These are phyloP conservation scores for Dromococcyx pavoninus DNA, from an alignment of 2,797 vertebrate species.

Conservation along the genomic window DNA sequence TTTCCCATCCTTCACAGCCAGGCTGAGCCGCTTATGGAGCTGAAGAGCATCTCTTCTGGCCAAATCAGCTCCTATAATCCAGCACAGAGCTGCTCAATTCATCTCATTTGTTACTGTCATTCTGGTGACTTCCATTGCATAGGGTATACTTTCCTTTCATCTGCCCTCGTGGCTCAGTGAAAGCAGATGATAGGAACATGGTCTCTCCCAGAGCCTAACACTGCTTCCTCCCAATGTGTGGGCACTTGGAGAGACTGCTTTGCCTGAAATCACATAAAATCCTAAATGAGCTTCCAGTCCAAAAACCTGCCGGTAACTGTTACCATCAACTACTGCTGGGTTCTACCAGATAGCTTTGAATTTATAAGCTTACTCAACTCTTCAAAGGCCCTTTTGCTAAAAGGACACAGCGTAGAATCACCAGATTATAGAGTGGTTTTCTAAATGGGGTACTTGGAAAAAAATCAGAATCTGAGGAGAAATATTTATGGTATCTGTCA, in stretches of 20 bases:
- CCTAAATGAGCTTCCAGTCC: not conserved
- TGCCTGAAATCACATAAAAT: not conserved
- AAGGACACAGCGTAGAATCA: not conserved
- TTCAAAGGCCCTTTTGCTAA: not conserved
- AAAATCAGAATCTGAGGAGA: not conserved
- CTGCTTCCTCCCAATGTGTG: accelerated
- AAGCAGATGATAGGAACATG: accelerated
- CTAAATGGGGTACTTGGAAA: not conserved
- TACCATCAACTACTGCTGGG: not conserved
- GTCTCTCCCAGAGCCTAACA: not conserved
- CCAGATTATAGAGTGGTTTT: not conserved
- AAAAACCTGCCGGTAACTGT: not conserved
- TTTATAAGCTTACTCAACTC: not conserved
- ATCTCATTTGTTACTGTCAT: not conserved
- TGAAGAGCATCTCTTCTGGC: not conserved
- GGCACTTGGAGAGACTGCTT: not conserved
- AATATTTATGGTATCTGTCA: not conserved
- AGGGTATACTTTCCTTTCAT: not conserved
- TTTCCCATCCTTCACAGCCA: not conserved
- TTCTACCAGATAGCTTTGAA: not conserved
- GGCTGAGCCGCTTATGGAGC: not conserved
- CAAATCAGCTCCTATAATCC: not conserved
- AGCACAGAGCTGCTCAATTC: not conserved
- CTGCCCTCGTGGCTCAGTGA: not conserved
- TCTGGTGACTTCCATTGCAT: not conserved